A percentile compares a stretch with the other conserved stretches of the same genome.
Evolutionary conservation across 2,113 vertebrate species (phyloP).

Genomic region (Scytalopus superciliaris): DNA sequence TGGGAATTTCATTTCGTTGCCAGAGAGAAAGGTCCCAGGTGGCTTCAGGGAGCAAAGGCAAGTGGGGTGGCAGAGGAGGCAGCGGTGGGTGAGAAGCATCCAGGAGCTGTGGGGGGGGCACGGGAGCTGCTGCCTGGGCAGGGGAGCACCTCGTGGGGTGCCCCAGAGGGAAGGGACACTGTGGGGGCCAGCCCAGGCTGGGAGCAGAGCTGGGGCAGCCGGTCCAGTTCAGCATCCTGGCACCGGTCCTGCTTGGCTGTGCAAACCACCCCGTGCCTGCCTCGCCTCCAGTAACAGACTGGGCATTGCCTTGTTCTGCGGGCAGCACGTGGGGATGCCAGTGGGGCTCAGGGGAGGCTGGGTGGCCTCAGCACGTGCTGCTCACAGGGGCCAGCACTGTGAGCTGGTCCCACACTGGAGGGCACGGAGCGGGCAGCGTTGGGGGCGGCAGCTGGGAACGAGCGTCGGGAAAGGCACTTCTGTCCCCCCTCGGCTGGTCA

Average conservation of each 20-base stretch:
- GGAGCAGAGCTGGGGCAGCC: neutral
- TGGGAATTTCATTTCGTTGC: neutral
- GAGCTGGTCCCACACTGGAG: neutral
- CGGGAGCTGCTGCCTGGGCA: accelerated
- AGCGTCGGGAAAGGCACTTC: conserved; percentile 24
- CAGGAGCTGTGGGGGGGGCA: neutral
- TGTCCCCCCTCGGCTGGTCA: conserved; percentile 26
- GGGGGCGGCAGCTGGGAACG: neutral
- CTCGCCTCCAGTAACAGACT: neutral
- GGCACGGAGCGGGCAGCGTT: neutral
- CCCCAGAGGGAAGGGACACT: neutral
- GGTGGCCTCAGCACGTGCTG: accelerated
- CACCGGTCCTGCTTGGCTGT: accelerated
- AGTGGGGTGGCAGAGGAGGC: neutral
- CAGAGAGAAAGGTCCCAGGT: neutral
- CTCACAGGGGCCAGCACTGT: neutral
- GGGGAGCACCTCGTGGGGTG: accelerated
- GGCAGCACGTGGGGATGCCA: neutral
- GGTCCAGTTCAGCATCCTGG: too few relatives aligned
- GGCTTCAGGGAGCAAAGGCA: neutral
- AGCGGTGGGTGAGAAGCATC: neutral
- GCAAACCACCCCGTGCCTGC: accelerated
- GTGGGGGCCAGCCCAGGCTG: neutral
- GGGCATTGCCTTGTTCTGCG: neutral
- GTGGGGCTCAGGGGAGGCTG: accelerated